These are phyloP conservation scores for Caenorhabditis afra DNA, from an alignment of 2,888 invertebrate species.

Conservation along the genomic window DNA sequence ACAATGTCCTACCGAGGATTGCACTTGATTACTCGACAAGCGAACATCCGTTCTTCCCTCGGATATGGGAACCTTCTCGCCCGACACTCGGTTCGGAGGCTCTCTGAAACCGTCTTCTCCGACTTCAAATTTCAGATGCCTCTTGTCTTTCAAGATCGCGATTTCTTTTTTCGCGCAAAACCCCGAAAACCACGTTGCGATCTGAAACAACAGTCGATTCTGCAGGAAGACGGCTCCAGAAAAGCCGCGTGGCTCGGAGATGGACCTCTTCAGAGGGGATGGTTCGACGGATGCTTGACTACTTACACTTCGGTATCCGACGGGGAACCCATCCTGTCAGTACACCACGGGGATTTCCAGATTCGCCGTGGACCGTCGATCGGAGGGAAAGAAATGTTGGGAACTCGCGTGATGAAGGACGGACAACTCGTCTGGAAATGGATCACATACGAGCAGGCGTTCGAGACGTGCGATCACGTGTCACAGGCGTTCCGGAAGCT, in stretches of 20 bases:
- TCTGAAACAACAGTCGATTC: constrained; percentile 37
- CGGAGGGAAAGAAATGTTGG: constrained; percentile 55
- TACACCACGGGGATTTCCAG: too few species aligned
- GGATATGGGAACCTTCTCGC: constrained; percentile 21
- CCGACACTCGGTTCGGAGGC: constrained; percentile 17
- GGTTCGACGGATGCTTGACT: constrained; percentile 30
- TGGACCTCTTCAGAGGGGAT: constrained; percentile 16
- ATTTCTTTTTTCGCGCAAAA: constrained; percentile 38
- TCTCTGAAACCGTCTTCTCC: background rate
- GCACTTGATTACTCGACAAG: constrained; percentile 44
- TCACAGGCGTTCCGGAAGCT: constrained; percentile 44
- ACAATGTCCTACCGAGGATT: constrained; percentile 46
- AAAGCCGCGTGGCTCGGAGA: constrained; percentile 41
- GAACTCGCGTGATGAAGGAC: constrained; percentile 39
- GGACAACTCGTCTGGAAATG: constrained; percentile 52
- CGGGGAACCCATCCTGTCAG: too few species aligned
- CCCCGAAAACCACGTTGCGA: constrained; percentile 27
- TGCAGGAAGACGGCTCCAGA: constrained; percentile 40
- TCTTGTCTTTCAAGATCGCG: constrained; percentile 18
- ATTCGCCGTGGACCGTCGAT: constrained; percentile 25
- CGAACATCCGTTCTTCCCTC: constrained; percentile 33
- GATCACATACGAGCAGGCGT: constrained; percentile 47
- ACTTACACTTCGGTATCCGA: constrained; percentile 25
- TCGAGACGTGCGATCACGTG: constrained; percentile 42
- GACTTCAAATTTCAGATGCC: constrained; percentile 15